Conservation (phyloP, 2,888 invertebrate species). For the Nemotelus nigrinus region DNA sequence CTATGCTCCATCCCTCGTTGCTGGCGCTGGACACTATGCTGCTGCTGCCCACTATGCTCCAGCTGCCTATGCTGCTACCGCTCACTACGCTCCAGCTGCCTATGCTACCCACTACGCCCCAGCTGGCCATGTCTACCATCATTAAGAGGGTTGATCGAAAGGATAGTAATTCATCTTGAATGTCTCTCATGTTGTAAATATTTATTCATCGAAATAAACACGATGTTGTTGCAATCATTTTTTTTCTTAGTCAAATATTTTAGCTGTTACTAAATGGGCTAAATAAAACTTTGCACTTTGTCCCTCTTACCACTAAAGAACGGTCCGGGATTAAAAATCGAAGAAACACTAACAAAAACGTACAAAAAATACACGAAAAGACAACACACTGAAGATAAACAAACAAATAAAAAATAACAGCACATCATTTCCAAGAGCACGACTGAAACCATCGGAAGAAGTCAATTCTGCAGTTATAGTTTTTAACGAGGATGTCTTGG, state of each 20-base stretch:
- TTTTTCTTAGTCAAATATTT: background rate
- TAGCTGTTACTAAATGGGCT: too few relatives aligned
- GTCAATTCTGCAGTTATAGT: too few relatives aligned
- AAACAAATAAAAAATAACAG: too few relatives aligned
- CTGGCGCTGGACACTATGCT: slow-evolving; percentile 22
- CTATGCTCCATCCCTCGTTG: slow-evolving; percentile 9
- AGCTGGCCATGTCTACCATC: slow-evolving; percentile 11
- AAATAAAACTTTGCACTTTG: too few relatives aligned
- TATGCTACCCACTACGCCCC: background rate
- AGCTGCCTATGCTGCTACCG: background rate
- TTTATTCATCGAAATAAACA: background rate
- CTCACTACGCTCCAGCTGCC: slow-evolving; percentile 15
- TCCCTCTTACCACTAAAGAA: too few relatives aligned
- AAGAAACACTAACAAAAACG: too few relatives aligned
- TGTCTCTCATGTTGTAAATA: background rate
- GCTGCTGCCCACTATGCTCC: slow-evolving; percentile 8
- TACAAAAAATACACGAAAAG: too few relatives aligned
- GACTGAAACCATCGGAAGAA: too few relatives aligned
- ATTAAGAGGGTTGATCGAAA: slow-evolving; percentile 4
- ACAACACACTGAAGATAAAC: too few relatives aligned
- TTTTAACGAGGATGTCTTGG: too few relatives aligned
- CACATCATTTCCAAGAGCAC: too few relatives aligned
- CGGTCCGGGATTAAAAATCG: too few relatives aligned
- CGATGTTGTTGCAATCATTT: background rate
- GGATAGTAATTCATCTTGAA: background rate